A percentile compares a stretch with the other conserved stretches of the same genome.
Evolutionary conservation across 2,888 invertebrate species (phyloP).

Genomic region (Philhelius pedissequus): DNA sequence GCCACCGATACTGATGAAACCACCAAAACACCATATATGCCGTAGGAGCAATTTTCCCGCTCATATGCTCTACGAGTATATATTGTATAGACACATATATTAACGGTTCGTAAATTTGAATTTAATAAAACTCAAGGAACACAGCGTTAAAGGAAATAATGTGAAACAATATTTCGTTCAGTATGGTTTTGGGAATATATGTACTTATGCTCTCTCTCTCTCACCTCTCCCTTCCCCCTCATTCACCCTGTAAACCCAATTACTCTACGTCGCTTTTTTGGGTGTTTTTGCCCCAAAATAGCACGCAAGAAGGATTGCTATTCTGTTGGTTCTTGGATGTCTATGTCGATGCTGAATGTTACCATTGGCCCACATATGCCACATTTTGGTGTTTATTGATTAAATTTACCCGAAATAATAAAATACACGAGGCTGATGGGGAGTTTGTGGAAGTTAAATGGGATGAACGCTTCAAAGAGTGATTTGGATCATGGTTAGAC

Average conservation of each 20-base stretch:
- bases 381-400: conserved; percentile 65
- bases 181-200: conserved; percentile 27
- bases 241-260: too few species aligned
- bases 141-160: conserved; percentile 41
- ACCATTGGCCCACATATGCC: conserved; percentile 65
- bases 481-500: conserved; percentile 40
- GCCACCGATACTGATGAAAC: too few species aligned
- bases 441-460: neutral
- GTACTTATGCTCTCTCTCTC: neutral
- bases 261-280: neutral
- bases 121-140: conserved; percentile 66
- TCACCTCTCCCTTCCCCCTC: neutral
- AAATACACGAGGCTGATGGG: neutral
- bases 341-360: neutral
- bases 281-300: neutral
- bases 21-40: neutral
- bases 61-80: conserved; percentile 36
- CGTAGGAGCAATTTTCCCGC: conserved; percentile 44
- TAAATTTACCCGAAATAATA: conserved; percentile 60
- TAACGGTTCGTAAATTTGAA: conserved; percentile 69
- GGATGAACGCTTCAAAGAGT: conserved; percentile 15
- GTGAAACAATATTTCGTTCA: conserved; percentile 60
- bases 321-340: conserved; percentile 12
- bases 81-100: too few species aligned
- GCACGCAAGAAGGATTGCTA: neutral